Evolutionary conservation across 1,140 invertebrate species (phyloP).

Genomic region (Calephelis virginiensis): DNA sequence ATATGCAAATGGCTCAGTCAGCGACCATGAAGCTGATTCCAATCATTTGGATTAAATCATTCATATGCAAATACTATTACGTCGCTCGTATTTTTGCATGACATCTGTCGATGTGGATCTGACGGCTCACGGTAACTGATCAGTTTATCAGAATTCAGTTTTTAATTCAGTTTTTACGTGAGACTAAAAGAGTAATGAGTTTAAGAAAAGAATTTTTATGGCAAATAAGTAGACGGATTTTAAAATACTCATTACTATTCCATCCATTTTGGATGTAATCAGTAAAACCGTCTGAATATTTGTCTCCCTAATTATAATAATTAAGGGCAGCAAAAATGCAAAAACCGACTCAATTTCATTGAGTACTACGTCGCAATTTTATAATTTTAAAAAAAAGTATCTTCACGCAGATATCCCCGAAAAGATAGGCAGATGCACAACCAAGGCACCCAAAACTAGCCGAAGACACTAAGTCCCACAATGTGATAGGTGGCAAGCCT

Average conservation of each 20-base stretch:
- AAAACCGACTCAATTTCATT: no score
- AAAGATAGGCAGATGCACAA: no score
- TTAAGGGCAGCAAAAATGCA: no score
- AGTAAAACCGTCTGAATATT: no score
- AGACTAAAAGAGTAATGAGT: background rate
- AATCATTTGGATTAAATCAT: constrained; percentile 3
- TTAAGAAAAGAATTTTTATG: background rate
- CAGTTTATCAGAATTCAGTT: constrained; percentile 3
- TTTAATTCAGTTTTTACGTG: background rate
- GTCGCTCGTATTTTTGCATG: constrained; percentile 3
- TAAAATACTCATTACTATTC: no score
- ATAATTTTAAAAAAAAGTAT: no score
- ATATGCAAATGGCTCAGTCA: background rate
- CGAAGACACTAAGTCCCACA: rapidly evolving
- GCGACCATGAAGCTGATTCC: background rate
- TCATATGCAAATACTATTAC: constrained; percentile 11
- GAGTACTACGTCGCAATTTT: no score
- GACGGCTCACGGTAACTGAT: background rate
- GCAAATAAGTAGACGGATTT: no score
- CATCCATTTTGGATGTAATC: no score
- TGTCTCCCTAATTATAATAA: no score
- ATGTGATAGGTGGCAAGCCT: rapidly evolving
- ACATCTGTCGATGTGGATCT: background rate
- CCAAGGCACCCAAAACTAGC: rapidly evolving
- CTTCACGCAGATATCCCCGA: no score